Evolutionary conservation across 92 coral and sea anemone genomes (phyloP), one percentile per base, ranked within the genome.

Genomic region (Pocillopora grandis): DNA sequence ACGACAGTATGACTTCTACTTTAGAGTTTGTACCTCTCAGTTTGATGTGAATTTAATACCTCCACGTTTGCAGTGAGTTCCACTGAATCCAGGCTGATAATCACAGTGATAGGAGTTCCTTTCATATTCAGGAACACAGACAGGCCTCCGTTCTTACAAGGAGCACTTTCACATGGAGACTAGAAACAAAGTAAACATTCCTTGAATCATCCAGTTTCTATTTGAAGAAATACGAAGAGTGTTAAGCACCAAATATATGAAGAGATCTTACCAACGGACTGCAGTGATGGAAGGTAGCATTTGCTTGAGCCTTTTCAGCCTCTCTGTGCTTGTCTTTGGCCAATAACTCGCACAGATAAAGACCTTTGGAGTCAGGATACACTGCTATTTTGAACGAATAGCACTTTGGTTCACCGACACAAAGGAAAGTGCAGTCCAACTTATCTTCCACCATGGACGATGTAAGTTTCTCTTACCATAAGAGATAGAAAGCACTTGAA

Each of bases 261-360:
- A 7, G 52, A 42, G 52, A 20, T 21, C 20, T 73, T 76, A 76
- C 66, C 64, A 33, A 58, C 5, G 55, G 66, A 20, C 81, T 77
- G 69, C 21, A 77, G 27, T 77, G 81, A 77, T 77, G 81, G 68
- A 62, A 77, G 49, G 69, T 33, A 23, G 66, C 81, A 33, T 77
- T n/a, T 19, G 81, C 21, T 10, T 9, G 55, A 13, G 64, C 20
- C 58, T 65, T 65, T 3, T 48, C 36, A 42, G 80, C 20, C 37
- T 27, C 81, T 16, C 81, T 75, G 87, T 84, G 64, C 80, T 75
- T 75, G 87, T 84, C 87, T 23, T 66, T 75, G 69, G 87, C 35
- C 36, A 84, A 33, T 36, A 84, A 67, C 35, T 84, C 75, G 27
- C 87, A 84, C 74, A 63, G 68, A 58, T 74, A 66, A 31, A 62